A percentile compares a stretch with the other conserved stretches of the same genome.
Conservation (phyloP, 2,113 vertebrate species). For the Micromys minutus region DNA sequence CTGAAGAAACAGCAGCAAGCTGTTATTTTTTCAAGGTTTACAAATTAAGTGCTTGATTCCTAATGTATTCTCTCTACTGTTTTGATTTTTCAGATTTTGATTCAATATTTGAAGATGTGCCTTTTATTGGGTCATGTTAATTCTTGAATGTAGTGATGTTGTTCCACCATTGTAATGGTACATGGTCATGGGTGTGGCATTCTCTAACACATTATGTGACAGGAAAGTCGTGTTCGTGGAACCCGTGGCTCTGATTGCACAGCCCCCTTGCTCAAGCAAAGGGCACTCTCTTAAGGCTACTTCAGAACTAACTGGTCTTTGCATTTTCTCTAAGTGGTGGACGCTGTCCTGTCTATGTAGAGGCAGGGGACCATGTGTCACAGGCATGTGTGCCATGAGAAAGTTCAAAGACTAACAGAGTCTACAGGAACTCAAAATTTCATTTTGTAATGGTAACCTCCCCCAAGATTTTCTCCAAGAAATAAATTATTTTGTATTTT, state of each 20-base stretch:
- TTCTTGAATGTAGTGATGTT: slow-evolving; percentile 84
- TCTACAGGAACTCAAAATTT: slow-evolving; percentile 84
- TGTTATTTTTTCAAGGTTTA: slow-evolving; percentile 73
- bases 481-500: slow-evolving; percentile 85
- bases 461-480: slow-evolving; percentile 84
- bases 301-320: slow-evolving; percentile 84
- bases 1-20: slow-evolving; percentile 75
- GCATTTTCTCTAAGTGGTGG: slow-evolving; percentile 84
- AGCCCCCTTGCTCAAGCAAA: slow-evolving; percentile 84
- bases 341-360: slow-evolving; percentile 78
- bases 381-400: slow-evolving; percentile 83
- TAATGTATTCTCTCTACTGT: slow-evolving; percentile 73
- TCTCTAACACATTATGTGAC: slow-evolving; percentile 81
- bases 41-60: slow-evolving; percentile 76
- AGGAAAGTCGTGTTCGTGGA: slow-evolving; percentile 80
- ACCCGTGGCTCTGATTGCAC: slow-evolving; percentile 85
- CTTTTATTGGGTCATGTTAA: slow-evolving; percentile 85
- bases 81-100: slow-evolving; percentile 81
- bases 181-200: slow-evolving; percentile 67
- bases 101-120: slow-evolving; percentile 86
- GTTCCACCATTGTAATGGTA: slow-evolving; percentile 74
- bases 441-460: slow-evolving; percentile 85
- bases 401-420: slow-evolving; percentile 78
- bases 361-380: slow-evolving; percentile 85
- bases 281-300: slow-evolving; percentile 85